Percentiles rank a stretch among this genome's conserved stretches.
These are phyloP conservation scores for Eupelmus urozonus DNA, from an alignment of 2,888 invertebrate species.

Conservation along the genomic window DNA sequence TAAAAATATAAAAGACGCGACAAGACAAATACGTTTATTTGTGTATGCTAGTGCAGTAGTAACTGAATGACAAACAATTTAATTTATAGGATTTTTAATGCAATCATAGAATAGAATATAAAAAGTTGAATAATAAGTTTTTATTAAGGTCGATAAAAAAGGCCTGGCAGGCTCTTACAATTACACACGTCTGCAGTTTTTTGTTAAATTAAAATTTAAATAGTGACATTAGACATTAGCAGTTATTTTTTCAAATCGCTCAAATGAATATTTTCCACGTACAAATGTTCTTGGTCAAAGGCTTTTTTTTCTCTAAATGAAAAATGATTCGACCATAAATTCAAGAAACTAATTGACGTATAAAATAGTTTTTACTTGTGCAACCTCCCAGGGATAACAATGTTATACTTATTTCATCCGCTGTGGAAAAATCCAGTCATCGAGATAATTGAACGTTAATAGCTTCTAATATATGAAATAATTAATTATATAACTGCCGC, in stretches of 20 bases:
- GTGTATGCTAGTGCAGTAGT: neutral
- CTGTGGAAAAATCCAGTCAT: conserved; percentile 69
- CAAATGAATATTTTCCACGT: conserved; percentile 14
- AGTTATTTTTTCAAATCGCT: neutral
- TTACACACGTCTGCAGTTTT: conserved; percentile 14
- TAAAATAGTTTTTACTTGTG: conserved; percentile 18
- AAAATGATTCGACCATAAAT: conserved; percentile 46
- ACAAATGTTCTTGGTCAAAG: neutral
- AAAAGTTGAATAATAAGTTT: conserved; percentile 54
- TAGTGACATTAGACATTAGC: conserved; percentile 34
- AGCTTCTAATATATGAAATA: conserved; percentile 72
- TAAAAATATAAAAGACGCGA: neutral
- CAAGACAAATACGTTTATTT: neutral
- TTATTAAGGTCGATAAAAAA: conserved; percentile 22
- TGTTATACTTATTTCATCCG: conserved; percentile 41
- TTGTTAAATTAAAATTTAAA: conserved; percentile 48
- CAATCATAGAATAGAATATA: neutral
- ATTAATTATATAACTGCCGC: conserved; percentile 69
- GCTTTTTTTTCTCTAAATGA: conserved; percentile 5
- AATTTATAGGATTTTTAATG: conserved; percentile 33
- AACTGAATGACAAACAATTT: conserved; percentile 25
- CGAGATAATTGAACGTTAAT: conserved; percentile 70
- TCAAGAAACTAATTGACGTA: conserved; percentile 10
- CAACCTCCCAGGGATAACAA: conserved; percentile 21
- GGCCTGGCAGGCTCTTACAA: neutral